phyloP scores from a whole-genome alignment of 2,797 vertebrate species.

The Taeniopygia guttata region DNA sequence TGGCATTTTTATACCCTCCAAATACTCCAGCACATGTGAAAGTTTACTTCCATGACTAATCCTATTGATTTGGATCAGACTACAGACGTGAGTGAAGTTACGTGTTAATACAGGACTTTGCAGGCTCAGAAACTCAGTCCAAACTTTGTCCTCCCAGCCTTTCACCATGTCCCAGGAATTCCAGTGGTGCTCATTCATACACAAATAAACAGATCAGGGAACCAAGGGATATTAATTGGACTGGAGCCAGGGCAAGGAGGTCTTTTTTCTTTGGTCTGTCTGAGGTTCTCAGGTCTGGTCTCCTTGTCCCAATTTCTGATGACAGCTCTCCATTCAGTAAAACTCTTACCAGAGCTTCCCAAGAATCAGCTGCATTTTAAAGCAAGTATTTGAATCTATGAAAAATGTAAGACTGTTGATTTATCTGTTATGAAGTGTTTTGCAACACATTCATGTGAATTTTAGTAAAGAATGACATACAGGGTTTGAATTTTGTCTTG shows the following conservation, averaged over 20 bases:
- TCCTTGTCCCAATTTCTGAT: background rate
- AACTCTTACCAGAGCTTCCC: background rate
- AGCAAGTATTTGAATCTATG: background rate
- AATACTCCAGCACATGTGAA: background rate
- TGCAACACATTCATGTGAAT: background rate
- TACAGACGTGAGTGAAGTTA: background rate
- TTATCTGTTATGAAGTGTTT: constrained; percentile 9
- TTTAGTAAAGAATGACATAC: background rate
- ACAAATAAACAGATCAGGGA: constrained; percentile 29
- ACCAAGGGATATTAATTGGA: background rate
- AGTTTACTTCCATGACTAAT: constrained; percentile 5
- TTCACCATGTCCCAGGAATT: background rate
- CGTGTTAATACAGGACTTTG: background rate
- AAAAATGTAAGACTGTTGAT: background rate
- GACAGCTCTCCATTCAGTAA: background rate
- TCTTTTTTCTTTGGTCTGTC: background rate
- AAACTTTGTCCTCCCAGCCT: background rate
- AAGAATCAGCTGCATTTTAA: background rate
- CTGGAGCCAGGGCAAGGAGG: background rate
- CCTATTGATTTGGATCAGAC: background rate
- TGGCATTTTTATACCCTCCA: background rate
- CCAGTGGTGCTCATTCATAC: background rate
- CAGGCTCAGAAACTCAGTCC: background rate
- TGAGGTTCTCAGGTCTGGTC: background rate
- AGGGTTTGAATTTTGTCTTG: constrained; percentile 6